Base-by-base conservation (phyloP, 2,888 invertebrate species). In the Ormia ochracea region DNA sequence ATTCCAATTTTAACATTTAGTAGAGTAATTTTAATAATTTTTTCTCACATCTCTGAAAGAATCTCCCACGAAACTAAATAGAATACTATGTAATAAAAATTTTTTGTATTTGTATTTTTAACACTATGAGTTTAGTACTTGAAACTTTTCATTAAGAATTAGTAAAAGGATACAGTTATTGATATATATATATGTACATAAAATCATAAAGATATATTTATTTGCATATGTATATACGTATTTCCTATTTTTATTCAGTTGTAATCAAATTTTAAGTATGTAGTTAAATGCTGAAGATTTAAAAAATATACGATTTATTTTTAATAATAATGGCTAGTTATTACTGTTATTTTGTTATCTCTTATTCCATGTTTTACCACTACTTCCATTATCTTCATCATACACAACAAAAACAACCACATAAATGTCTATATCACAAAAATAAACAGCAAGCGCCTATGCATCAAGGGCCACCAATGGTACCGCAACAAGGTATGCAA, bases 401-500 rank as follows among this genome's bases (percentile, higher is more conserved):
- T 23, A 45, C 36, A 69, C 58, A 72, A 80, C 31, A 70, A 73
- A 82, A 83, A 72, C 83, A 72, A 81, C 58, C 50, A 7, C 45
- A 56, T 50, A 72, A 54, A 14, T 10, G 65, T 38, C 50, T 52
- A 72, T 31, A 12, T 65, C 6, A 70, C 43, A 59, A 28, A 61
- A 38, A 52, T 36, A 33, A 78, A 79, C 66, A 79, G 78, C 83
- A 88, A 86, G 86, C 88, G 83, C 89, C 89, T 78, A 91, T 92
- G 86, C 92, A 93, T 87, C 93, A 91, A 84, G 93, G 92, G 83
- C 93, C 93, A 78, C 89, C 89, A 52, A 89, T 90, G 89, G 87
- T 88, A 83, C 89, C 88, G 56, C 90, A 89, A 83, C 89, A 89
- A 81, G 93, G 93, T 54, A 92, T 92, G 83, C 90, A 91, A 85